Conservation (phyloP, 2,888 invertebrate genomes). For the Philereme transversata region DNA sequence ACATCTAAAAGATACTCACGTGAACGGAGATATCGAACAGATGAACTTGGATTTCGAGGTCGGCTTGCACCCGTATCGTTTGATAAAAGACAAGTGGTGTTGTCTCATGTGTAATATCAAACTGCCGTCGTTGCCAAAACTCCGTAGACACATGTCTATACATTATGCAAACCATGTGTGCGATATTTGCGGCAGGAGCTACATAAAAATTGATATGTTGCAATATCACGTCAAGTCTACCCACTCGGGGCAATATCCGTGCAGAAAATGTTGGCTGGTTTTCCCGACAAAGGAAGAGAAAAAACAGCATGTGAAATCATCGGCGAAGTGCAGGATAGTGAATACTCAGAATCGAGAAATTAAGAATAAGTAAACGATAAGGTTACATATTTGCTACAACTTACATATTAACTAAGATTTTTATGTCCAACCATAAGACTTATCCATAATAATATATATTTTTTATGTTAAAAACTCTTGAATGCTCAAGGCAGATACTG, state of each 20-base stretch:
- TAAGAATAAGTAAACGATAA: constrained; percentile 11
- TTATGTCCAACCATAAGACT: no score
- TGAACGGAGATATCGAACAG: constrained; percentile 39
- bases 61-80: constrained; percentile 64
- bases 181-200: constrained; percentile 68
- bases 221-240: constrained; percentile 64
- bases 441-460: no score
- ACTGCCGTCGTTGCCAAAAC: constrained; percentile 58
- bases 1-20: constrained; percentile 59
- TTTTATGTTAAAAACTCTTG: no score
- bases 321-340: constrained; percentile 57
- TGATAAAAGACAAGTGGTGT: constrained; percentile 60
- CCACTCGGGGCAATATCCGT: constrained; percentile 58
- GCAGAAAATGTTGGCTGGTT: constrained; percentile 68
- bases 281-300: constrained; percentile 58
- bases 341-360: constrained; percentile 12
- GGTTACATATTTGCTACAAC: background rate
- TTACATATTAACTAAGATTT: no score
- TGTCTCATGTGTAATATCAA: constrained; percentile 63
- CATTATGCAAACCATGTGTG: constrained; percentile 70
- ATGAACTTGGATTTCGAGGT: constrained; percentile 59
- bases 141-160: constrained; percentile 66
- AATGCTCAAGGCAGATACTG: no score
- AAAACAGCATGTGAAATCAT: constrained; percentile 55
- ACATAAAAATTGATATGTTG: constrained; percentile 62